Evolutionary conservation across 2,113 vertebrate species (phyloP).

Genomic region (Forbesichthys agassizii): DNA sequence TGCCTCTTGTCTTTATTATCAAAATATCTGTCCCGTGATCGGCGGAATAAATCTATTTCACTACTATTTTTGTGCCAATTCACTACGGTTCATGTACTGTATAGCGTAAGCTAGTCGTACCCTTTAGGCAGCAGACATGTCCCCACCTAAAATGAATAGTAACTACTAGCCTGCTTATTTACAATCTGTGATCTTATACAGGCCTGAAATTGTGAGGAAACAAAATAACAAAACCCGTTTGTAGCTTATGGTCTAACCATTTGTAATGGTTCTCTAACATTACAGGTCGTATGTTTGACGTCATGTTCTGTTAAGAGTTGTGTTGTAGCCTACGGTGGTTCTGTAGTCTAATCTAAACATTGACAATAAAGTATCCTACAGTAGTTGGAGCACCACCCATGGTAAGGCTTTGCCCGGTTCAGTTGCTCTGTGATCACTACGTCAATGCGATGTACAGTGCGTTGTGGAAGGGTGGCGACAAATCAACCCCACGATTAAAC

Average conservation of each 20-base stretch:
- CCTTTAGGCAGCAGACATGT: not conserved
- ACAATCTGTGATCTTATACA: not conserved
- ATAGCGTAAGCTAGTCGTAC: not conserved
- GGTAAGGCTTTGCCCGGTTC: slow-evolving; percentile 36
- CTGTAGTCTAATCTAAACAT: slow-evolving; percentile 4
- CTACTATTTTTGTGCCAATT: not conserved
- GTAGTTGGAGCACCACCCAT: slow-evolving; percentile 52
- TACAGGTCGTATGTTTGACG: not conserved
- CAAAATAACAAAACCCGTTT: slow-evolving; percentile 18
- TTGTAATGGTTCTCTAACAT: not conserved
- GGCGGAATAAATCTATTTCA: slow-evolving; percentile 4
- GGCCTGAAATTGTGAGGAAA: not conserved
- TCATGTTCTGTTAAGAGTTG: slow-evolving; percentile 4
- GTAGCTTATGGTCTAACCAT: not conserved
- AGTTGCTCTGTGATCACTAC: not conserved
- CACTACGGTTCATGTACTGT: not conserved
- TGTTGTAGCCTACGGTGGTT: slow-evolving; percentile 12
- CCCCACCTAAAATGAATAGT: not conserved
- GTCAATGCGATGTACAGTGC: not conserved
- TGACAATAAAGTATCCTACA: not conserved
- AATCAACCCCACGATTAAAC: not conserved
- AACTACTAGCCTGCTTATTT: not conserved
- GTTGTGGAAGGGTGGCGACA: no score
- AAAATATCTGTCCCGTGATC: not conserved
- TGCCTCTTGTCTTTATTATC: not conserved